Conservation (phyloP, 2,113 vertebrate species). For the Atractosteus spatula region DNA sequence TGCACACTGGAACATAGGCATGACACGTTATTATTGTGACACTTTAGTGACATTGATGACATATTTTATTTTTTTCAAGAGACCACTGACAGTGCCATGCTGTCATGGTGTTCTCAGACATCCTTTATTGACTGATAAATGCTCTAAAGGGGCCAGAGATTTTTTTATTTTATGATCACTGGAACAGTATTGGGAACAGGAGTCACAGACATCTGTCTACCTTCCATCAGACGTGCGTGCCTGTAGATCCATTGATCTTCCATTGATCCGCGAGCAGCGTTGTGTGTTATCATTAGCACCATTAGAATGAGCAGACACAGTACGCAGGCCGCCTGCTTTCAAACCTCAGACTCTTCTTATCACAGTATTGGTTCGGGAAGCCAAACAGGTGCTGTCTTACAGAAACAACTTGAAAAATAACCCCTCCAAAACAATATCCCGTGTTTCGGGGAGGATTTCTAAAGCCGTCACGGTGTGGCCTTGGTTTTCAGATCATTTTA, state of each 20-base stretch:
- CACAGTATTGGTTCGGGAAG: no score
- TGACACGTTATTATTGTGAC: conserved; percentile 8
- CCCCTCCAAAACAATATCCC: no score
- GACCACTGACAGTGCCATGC: conserved; percentile 28
- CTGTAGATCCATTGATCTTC: conserved; percentile 33
- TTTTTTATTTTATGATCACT: conserved; percentile 41
- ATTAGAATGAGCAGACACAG: conserved; percentile 9
- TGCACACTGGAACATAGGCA: background rate
- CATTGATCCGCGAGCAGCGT: conserved; percentile 17
- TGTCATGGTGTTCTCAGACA: conserved; percentile 24
- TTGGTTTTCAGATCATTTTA: no score
- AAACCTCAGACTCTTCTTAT: no score
- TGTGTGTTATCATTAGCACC: conserved; percentile 24
- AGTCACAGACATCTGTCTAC: conserved; percentile 17
- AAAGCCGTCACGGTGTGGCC: no score
- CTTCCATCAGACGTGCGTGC: conserved; percentile 18
- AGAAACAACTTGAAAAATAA: no score
- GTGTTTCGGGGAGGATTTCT: no score
- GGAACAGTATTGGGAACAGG: conserved; percentile 25
- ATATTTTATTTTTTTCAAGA: conserved; percentile 31
- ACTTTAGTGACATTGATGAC: background rate
- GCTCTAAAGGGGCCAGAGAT: conserved; percentile 18
- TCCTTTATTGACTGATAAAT: conserved; percentile 36
- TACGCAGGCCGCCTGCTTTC: no score
- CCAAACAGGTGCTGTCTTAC: no score